Evolutionary conservation across 1,140 invertebrate genomes (phyloP).

Genomic region (Drosophila elegans): DNA sequence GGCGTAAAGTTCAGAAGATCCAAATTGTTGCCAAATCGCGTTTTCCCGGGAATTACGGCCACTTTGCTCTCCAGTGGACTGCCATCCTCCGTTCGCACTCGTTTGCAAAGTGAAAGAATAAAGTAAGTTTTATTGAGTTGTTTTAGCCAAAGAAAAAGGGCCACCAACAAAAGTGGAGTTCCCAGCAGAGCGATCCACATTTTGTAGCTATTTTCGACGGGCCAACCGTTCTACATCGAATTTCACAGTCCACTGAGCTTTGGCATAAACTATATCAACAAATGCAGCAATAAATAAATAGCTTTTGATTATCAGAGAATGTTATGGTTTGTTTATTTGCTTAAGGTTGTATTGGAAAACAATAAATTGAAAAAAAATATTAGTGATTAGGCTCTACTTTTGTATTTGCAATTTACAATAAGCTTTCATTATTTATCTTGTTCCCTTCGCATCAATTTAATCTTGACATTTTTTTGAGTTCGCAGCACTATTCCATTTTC

Average conservation of each 20-base stretch:
- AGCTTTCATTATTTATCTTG: no score
- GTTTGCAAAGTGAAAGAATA: conserved; percentile 47
- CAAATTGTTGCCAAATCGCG: conserved; percentile 76
- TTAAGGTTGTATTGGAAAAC: background rate
- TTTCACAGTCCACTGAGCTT: background rate
- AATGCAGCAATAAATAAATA: background rate
- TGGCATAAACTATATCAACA: background rate
- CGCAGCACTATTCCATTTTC: conserved; percentile 65
- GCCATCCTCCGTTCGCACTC: conserved; percentile 61
- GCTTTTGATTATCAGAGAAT: background rate
- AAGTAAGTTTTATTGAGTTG: conserved; percentile 57
- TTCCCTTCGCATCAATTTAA: conserved; percentile 16
- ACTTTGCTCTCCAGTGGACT: conserved; percentile 57
- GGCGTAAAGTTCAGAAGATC: conserved; percentile 64
- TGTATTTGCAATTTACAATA: no score
- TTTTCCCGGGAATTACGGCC: conserved; percentile 52
- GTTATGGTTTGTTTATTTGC: background rate
- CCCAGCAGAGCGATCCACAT: conserved; percentile 38
- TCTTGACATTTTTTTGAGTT: conserved; percentile 45
- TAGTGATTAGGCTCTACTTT: background rate
- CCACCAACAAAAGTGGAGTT: conserved; percentile 15
- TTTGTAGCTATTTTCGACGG: background rate
- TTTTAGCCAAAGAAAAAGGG: conserved; percentile 30
- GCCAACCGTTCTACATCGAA: background rate
- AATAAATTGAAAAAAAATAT: background rate